Evolutionary conservation across 2,888 invertebrate species (phyloP), one percentile per base, ranked within the genome.

Genomic region (Melieria picta): DNA sequence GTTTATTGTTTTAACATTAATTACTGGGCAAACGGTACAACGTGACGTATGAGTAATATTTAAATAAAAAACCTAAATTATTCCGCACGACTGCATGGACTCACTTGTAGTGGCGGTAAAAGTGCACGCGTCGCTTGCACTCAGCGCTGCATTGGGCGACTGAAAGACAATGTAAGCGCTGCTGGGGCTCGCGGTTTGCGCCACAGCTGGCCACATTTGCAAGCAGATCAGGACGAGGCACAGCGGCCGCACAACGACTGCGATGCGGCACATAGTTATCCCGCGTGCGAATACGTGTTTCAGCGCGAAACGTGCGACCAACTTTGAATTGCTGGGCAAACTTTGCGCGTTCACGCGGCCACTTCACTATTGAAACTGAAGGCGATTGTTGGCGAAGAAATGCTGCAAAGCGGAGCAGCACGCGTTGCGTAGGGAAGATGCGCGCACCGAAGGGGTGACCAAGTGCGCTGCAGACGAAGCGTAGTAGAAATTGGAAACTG

Each of bases 141-240:
- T 67, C 46, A 52, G 96, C 64, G 93, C 94, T 84, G 93, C 92
- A 84, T 92, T 95, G 75, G 30, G 30, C 30, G 30, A 30, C 30
- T 89, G 92, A 5, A 89, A 91, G 3, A 91, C 93, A 0, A 82
- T 96, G 43, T 87, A 90, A 0, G 94, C 92, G 83, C 96, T 97
- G 87, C 90, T 91, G 68, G 90, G 89, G 30, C 88, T 89, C 58
- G 9, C 13, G 58, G 6, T 10, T 42, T 16, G 10, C 11, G 65
- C 45, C 30, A 83, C 83, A 0, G 95, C 94, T 83, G 88, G 89
- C 47, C 92, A 91, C 75, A 84, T 88, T 50, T 50, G 45, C 30
- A 52, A 50, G n/a, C 50, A 58, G 10, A 61, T 16, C 7, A 67
- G 13, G 16, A 60, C 1, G 30, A 30, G 3, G 2, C 30, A 30